Base-by-base conservation (phyloP, 2,888 invertebrate species). In the Pachymerium ferrugineum region DNA sequence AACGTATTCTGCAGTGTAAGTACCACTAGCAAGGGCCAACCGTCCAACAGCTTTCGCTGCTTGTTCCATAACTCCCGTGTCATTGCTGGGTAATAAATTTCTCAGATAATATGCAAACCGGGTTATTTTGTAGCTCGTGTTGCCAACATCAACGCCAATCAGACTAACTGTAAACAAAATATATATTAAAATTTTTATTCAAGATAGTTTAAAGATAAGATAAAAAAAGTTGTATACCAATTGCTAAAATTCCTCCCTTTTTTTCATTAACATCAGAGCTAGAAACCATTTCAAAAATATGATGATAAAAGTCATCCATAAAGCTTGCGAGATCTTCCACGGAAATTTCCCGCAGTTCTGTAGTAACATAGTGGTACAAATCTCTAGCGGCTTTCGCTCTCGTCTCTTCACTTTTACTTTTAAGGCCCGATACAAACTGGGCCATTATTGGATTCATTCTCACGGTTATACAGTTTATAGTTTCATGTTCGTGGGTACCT, bases 1-100 rank as follows among this genome's bases (percentile, higher is more conserved):
- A n/a, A 98, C 96, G 81, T 97, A 96, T 81, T 97, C 96, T 0
- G 95, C 93, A 31, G 97, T 92, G 82, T 94, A 94, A 0, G 95
- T 94, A 14, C 97, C 97, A 6, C 84, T 84, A 0, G 83, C 81
- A 25, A 94, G 87, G 1, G 97, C 97, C 73, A 99, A 85, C 78
- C 93, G 92, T 0, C 97, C 97, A 77, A 98, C 90, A 3, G 97
- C 97, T 81, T 94, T 93, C 1, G 97, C 96, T 3, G 97, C 94
- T 78, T 97, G 86, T 84, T 97, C 96, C 93, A 97, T 96, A 0
- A 97, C 94, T 16, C 90, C 90, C 0, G 92, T 90, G 85, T 97
- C 97, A 78, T 89, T 91, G 75, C 79, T 81, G 0, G 96, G 94
- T 74, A 97, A 85, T 54, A 96, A 84, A 82, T 94, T 94, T 72